Conservation (phyloP, 2,113 vertebrate genomes). For the Cyphomyrus plagiostoma region DNA sequence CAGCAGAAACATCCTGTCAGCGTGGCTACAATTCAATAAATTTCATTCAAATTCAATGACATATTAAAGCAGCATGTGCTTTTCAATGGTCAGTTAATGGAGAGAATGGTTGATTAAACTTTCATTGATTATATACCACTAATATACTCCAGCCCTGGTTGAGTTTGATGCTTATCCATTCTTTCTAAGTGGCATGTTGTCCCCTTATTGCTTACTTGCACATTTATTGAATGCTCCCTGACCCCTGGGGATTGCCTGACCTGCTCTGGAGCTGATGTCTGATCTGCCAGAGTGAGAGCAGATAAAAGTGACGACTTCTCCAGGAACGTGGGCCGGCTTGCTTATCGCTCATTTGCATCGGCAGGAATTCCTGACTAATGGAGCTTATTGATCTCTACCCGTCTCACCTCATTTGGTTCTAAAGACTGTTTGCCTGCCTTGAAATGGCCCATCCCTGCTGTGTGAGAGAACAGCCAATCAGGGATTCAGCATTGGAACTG, state of each 20-base stretch:
- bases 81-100: neutral
- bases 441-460: neutral
- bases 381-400: constrained; percentile 23
- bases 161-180: neutral
- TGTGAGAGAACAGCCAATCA: neutral
- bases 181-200: neutral
- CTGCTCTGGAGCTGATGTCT: neutral
- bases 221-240: neutral
- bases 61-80: neutral
- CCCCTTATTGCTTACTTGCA: neutral
- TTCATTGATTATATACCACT: neutral
- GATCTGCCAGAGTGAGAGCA: neutral
- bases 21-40: neutral
- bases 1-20: neutral
- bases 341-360: constrained; percentile 10
- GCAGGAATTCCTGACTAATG: constrained; percentile 22
- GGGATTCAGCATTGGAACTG: neutral
- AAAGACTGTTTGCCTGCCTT: neutral
- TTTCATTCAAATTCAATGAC: neutral
- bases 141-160: neutral
- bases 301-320: neutral
- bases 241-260: neutral
- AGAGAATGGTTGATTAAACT: neutral
- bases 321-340: constrained; percentile 15
- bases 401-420: constrained; percentile 17